These are phyloP conservation scores for Maylandia zebra DNA, from an alignment of 2,113 vertebrate species.

Conservation along the genomic window DNA sequence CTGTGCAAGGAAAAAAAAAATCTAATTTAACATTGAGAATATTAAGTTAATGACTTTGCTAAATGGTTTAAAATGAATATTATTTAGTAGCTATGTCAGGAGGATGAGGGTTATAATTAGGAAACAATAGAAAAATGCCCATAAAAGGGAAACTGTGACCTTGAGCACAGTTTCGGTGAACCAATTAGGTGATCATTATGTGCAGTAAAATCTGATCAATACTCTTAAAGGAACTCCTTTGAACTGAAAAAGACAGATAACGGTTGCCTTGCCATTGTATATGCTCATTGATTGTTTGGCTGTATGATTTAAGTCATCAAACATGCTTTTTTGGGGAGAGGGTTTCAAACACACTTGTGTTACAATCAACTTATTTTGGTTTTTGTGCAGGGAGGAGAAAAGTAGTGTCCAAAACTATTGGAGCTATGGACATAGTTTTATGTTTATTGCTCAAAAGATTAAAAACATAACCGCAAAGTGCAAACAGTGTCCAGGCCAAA, in stretches of 20 bases:
- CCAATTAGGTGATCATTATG: not conserved
- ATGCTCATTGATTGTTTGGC: not conserved
- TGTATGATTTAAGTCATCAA: not conserved
- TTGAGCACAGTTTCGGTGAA: not conserved
- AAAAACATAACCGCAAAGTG: not conserved
- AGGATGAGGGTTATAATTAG: not conserved
- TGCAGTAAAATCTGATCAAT: not conserved
- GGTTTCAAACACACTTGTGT: not conserved
- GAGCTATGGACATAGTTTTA: not conserved
- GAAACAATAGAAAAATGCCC: not conserved
- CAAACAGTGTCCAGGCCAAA: not conserved
- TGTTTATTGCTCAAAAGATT: not conserved
- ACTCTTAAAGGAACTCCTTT: not conserved
- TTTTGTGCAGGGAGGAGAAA: not conserved
- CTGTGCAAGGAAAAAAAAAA: not conserved
- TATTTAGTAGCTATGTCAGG: not conserved
- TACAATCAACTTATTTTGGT: not conserved
- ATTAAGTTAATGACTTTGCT: not conserved
- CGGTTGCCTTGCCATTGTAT: not conserved
- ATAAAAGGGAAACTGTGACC: not conserved
- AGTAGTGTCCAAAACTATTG: not conserved
- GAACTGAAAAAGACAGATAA: accelerated
- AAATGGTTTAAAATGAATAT: not conserved
- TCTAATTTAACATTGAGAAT: not conserved
- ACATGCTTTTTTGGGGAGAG: not conserved